phyloP scores from a whole-genome alignment of 2,113 vertebrate species.

The Osmerus eperlanus region DNA sequence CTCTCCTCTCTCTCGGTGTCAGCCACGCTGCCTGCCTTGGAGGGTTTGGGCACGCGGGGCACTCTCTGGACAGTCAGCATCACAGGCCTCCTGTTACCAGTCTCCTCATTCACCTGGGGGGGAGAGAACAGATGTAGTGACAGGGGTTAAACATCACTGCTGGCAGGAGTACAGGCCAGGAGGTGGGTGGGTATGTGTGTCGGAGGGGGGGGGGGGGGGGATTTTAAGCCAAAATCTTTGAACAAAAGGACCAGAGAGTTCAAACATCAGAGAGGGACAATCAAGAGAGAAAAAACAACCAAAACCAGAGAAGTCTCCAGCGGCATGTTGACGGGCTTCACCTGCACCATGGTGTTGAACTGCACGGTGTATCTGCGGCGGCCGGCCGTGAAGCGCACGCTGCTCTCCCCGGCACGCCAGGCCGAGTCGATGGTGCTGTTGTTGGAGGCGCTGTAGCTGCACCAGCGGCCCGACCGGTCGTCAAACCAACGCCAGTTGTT shows the following conservation, averaged over 20 bases:
- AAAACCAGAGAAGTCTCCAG: too few relatives aligned
- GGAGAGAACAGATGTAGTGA: not conserved
- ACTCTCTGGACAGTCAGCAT: conserved; percentile 88
- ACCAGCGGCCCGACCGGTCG: conserved; percentile 92
- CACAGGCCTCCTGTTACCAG: conserved; percentile 87
- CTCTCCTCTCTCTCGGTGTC: conserved; percentile 83
- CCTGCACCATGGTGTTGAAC: conserved; percentile 96
- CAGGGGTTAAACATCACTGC: not conserved
- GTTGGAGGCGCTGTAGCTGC: conserved; percentile 92
- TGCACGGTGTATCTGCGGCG: conserved; percentile 90
- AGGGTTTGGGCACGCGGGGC: conserved; percentile 76
- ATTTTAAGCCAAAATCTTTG: not conserved
- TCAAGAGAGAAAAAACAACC: too few relatives aligned
- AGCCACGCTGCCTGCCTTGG: conserved; percentile 76
- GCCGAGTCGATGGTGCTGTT: conserved; percentile 93
- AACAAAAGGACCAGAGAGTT: not conserved
- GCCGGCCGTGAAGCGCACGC: conserved; percentile 91
- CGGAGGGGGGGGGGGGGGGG: too few relatives aligned
- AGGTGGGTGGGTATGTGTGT: too few relatives aligned
- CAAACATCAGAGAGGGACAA: not conserved
- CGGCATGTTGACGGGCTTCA: conserved; percentile 40
- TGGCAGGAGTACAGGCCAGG: not conserved
- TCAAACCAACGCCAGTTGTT: conserved; percentile 98
- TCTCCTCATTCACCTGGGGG: conserved; percentile 89
- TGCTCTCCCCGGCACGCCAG: conserved; percentile 89